Percentiles rank a stretch among this genome's conserved stretches.
phyloP scores from a whole-genome alignment of 1,140 invertebrate species.

The Magallana gigas region DNA sequence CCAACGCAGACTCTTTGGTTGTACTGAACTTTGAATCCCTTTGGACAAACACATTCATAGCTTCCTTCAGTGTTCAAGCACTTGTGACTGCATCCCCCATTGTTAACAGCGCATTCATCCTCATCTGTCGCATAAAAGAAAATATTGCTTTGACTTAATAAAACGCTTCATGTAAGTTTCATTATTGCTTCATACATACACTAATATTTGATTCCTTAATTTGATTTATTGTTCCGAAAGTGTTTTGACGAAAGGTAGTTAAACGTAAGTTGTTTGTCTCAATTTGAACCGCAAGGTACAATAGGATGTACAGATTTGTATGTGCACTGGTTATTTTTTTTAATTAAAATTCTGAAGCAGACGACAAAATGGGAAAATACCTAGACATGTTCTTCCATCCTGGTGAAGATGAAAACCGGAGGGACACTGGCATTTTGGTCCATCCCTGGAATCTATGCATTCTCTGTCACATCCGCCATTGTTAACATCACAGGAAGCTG shows the following conservation, averaged over 20 bases:
- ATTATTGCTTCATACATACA: too few relatives aligned
- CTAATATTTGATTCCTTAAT: too few relatives aligned
- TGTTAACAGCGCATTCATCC: conserved; percentile 30
- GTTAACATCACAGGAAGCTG: conserved; percentile 76
- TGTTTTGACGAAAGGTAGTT: too few relatives aligned
- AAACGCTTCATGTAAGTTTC: too few relatives aligned
- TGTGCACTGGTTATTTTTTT: too few relatives aligned
- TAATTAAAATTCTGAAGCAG: too few relatives aligned
- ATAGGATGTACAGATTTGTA: too few relatives aligned
- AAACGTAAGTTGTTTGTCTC: too few relatives aligned
- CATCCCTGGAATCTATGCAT: conserved; percentile 84
- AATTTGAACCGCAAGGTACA: too few relatives aligned
- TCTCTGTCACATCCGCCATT: conserved; percentile 78
- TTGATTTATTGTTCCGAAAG: too few relatives aligned
- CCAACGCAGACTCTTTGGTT: conserved; percentile 70
- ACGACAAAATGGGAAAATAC: conserved; percentile 1
- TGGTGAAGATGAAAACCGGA: conserved; percentile 52
- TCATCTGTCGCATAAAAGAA: background rate
- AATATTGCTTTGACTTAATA: too few relatives aligned
- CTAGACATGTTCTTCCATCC: conserved; percentile 52
- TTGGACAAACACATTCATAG: conserved; percentile 84
- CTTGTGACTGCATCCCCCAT: conserved; percentile 57
- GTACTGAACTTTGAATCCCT: conserved; percentile 82
- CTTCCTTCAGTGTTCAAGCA: conserved; percentile 84
- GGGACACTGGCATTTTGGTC: conserved; percentile 85